phyloP scores from a whole-genome alignment of 1,140 invertebrate genomes.

The Hycleus phaleratus region DNA sequence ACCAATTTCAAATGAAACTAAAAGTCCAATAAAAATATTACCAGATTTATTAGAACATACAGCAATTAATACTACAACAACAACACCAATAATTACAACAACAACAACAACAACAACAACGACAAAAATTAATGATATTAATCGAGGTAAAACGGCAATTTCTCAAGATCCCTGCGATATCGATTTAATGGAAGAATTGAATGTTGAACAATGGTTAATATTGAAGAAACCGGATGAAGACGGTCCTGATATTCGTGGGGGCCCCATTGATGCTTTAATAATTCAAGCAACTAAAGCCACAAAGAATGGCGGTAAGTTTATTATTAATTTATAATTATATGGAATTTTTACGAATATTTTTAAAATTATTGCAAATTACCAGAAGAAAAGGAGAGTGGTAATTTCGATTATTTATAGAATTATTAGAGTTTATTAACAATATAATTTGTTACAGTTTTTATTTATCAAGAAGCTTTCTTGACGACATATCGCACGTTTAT shows the following conservation, averaged over 20 bases:
- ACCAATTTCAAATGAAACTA: slow-evolving; percentile 4
- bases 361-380: slow-evolving; percentile 16
- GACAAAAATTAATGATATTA: slow-evolving; percentile 10
- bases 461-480: slow-evolving; percentile 95
- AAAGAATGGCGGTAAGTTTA: slow-evolving; percentile 59
- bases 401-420: neutral
- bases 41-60: slow-evolving; percentile 38
- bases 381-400: slow-evolving; percentile 29
- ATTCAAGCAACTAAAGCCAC: slow-evolving; percentile 88
- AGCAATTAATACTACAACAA: too few relatives aligned
- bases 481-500: slow-evolving; percentile 95
- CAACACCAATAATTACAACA: too few relatives aligned
- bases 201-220: slow-evolving; percentile 70
- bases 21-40: slow-evolving; percentile 29
- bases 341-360: neutral
- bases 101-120: neutral
- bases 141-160: slow-evolving; percentile 7
- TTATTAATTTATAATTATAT: neutral
- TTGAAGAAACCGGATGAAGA: slow-evolving; percentile 72
- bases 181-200: slow-evolving; percentile 66
- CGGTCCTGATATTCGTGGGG: slow-evolving; percentile 81
- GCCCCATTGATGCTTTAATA: slow-evolving; percentile 82
- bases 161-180: slow-evolving; percentile 22
- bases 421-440: neutral
- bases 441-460: slow-evolving; percentile 60